A percentile compares a stretch with the other conserved stretches of the same genome.
Conservation (phyloP, 2,797 vertebrate species). For the Ceryle rudis region DNA sequence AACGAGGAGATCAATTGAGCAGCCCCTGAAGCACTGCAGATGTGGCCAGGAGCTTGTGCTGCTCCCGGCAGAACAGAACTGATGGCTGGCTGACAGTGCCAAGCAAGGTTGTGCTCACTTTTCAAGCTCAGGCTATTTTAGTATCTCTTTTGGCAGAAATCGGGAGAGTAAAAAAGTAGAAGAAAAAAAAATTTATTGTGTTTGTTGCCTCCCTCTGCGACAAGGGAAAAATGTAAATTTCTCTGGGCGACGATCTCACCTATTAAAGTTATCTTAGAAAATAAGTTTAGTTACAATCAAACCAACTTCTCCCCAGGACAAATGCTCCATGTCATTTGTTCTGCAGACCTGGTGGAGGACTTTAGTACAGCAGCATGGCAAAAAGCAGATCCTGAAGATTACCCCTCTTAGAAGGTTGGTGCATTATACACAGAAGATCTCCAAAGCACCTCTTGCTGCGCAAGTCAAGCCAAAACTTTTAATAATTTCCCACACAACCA, state of each 20-base stretch:
- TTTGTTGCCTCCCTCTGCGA: neutral
- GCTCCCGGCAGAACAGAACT: neutral
- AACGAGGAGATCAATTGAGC: neutral
- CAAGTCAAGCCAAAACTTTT: constrained; percentile 8
- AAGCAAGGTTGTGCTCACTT: neutral
- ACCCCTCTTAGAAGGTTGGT: neutral
- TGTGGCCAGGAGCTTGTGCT: neutral
- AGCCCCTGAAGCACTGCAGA: neutral
- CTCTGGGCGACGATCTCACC: neutral
- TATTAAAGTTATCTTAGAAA: neutral
- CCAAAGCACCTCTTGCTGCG: neutral
- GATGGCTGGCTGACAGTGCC: neutral
- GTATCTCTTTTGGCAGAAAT: neutral
- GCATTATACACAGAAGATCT: neutral
- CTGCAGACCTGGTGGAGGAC: neutral
- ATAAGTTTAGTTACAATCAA: neutral
- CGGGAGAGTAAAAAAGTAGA: neutral
- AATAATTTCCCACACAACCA: neutral
- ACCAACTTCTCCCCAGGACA: neutral
- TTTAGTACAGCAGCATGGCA: neutral
- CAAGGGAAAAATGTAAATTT: neutral
- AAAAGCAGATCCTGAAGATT: neutral
- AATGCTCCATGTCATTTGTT: neutral
- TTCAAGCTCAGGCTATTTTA: neutral
- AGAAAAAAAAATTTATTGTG: neutral